Evolutionary conservation across 2,888 invertebrate species (phyloP).

Genomic region (Drosophila formosana): DNA sequence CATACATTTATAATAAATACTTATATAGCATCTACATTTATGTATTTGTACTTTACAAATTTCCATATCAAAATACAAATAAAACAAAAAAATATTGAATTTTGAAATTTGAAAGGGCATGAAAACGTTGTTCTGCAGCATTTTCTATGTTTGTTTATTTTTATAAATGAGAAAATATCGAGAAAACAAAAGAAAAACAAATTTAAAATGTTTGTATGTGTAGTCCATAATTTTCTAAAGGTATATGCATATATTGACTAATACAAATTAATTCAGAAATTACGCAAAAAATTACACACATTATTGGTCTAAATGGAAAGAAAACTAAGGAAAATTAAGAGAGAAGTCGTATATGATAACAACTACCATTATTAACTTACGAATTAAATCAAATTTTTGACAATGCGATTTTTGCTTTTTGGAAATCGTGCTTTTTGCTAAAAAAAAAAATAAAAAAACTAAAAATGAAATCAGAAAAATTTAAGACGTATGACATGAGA

Average conservation of each 20-base stretch:
- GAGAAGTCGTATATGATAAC: slow-evolving; percentile 28
- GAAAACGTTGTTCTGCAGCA: slow-evolving; percentile 57
- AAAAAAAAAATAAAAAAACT: slow-evolving; percentile 37
- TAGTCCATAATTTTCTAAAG: slow-evolving; percentile 77
- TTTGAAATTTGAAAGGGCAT: slow-evolving; percentile 36
- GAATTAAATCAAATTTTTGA: slow-evolving; percentile 75
- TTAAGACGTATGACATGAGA: slow-evolving; percentile 42
- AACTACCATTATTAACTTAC: slow-evolving; percentile 72
- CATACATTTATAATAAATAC: slow-evolving; percentile 33
- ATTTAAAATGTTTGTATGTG: slow-evolving; percentile 71
- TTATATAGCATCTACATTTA: slow-evolving; percentile 56
- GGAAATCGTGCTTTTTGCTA: slow-evolving; percentile 81
- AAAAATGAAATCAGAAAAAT: slow-evolving; percentile 34
- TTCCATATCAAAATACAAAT: slow-evolving; percentile 64
- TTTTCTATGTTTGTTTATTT: slow-evolving; percentile 76
- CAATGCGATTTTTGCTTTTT: slow-evolving; percentile 79
- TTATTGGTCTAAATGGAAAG: slow-evolving; percentile 58
- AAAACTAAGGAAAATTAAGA: slow-evolving; percentile 22
- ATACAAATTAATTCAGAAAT: slow-evolving; percentile 30
- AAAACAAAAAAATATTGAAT: slow-evolving; percentile 10
- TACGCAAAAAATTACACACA: slow-evolving; percentile 39
- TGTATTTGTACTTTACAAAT: slow-evolving; percentile 63
- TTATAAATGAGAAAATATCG: slow-evolving; percentile 49
- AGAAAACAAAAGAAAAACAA: slow-evolving; percentile 23
- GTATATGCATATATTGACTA: slow-evolving; percentile 52